Base-by-base conservation (phyloP, 2,797 vertebrate species). In the Schizopygopsis malacanthus region DNA sequence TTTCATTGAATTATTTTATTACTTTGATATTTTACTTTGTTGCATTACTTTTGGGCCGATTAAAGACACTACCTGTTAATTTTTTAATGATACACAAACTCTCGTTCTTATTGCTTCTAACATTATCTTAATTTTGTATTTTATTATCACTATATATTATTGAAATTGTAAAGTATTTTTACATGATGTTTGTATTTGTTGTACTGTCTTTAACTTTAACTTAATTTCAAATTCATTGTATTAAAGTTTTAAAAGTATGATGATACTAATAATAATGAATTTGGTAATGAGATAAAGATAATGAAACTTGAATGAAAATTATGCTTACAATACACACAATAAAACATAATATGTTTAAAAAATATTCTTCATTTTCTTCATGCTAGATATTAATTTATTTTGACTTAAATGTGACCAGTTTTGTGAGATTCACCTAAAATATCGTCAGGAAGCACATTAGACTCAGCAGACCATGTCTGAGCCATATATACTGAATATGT, bases 391-490 rank as follows among this genome's bases (percentile, higher is more conserved):
- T 22, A 0, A 15, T 7, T 10, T 0, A 0, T 71, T 43, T 71
- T 71, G 10, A 65, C 65, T 69, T 69, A 70, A 75, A 52, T 52
- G 1, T 33, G 43, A 33, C 25, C 43, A 2, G 39, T 63, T 63
- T 63, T 63, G n/a, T 47, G 4, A 33, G 41, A 22, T 37, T 63
- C 39, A 11, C 11, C 10, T 8, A 71, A 71, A 39, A 59, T 22
- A 25, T 10, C 37, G 56, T 37, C 6, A 3, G 9, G 11, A 18
- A 81, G 28, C 43, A 52, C 22, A 65, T 37, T 50, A 4, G 54
- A 16, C 28, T 39, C 73, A 12, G 33, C 4, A 45, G 18, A 43
- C 82, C 70, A 69, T 39, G 56, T 82, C 80, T 87, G 76, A 65
- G 20, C 28, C 71, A 41, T 28, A 10, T 71, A 39, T 56, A 80